Base-by-base conservation (phyloP, 2,888 invertebrate genomes). In the Leptinotarsa juncta region DNA sequence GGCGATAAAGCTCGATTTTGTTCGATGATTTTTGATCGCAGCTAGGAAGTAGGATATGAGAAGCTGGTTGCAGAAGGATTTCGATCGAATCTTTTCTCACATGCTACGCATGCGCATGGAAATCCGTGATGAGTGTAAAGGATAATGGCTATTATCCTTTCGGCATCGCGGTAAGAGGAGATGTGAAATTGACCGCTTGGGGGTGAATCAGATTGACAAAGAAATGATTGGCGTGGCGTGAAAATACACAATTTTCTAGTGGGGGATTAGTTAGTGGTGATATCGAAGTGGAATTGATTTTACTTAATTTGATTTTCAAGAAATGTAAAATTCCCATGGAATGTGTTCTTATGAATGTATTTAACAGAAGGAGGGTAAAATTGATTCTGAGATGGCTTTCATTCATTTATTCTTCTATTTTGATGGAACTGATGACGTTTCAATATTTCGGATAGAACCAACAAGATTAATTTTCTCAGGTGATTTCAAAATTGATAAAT, bases 71-170 rank as follows among this genome's bases (percentile, higher is more conserved):
- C 60, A 60, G 60, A 23, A 60, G 12, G 60, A 60, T 23, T 23
- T 71, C 74, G 74, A 79, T 79, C 78, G 77, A 75, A 77, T 72
- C 65, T 67, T 65, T 49, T 71, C 62, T 71, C 26, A 71, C 69
- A 65, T 70, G 23, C 68, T 68, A 42, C 77, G 77, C 77, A 72
- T 65, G 77, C 65, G 70, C 71, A 16, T 15, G 48, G 20, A 66
- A 74, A 23, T 53, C 67, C 67, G 60, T 53, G 69, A 15, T 50
- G 15, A 10, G 18, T 42, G 50, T 14, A 23, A 16, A 67, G 51
- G 49, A 65, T 73, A 62, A 51, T 42, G 48, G 60, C 65, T 55
- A 65, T 72, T 68, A 71, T 71, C 55, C 65, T 74, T 69, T 71
- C 32, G 20, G n/a, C 49, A 26, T 7, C 60, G 26, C 23, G 60